Evolutionary conservation across 1,140 invertebrate species (phyloP), one percentile per base, ranked within the genome.

Genomic region (Nymphalis io): DNA sequence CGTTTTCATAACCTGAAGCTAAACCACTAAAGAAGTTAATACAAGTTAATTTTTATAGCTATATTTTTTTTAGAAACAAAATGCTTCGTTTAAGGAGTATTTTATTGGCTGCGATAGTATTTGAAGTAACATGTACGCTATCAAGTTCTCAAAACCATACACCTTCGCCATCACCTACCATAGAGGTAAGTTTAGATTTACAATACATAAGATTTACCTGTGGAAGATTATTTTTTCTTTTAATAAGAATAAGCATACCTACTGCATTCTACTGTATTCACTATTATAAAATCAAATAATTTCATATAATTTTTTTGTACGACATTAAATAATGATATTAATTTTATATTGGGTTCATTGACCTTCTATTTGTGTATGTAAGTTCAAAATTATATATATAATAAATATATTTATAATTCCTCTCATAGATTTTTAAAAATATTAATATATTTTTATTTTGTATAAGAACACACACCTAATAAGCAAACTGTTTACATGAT

Each of bases 81-180:
- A 90, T 90, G 88, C 66, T 83, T 68, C 82, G 76, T 58, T 72
- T 74, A 69, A 72, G 86, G 27, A 84, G 76, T 60, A n/a, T 84
- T 42, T 70, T 75, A 23, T 73, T 87, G 16, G 86, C 80, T 27
- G 70, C 68, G 18, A 27, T 62, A 27, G 80, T 64, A 23, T 88
- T 83, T 72, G 62, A 75, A 16, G 78, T 79, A 53, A 80, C 80
- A 61, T 87, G 82, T 81, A 75, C 72, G 8, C 53, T 88, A n/a
- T 72, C 84, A 4, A 57, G 70, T 39, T 81, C 74, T 10, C 79
- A 85, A 44, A 80, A 68, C 1, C 83, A 84, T 16, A 70, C 62
- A 1, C 63, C 79, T 15, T 81, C 84, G 6, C 72, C 82, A n/a
- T 66, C 67, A 27, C 72, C 80, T n/a, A 70, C 77, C 1, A 74